Percentiles rank a stretch among this genome's conserved stretches.
phyloP scores from a whole-genome alignment of 2,113 vertebrate genomes.

The Alethe castanea region DNA sequence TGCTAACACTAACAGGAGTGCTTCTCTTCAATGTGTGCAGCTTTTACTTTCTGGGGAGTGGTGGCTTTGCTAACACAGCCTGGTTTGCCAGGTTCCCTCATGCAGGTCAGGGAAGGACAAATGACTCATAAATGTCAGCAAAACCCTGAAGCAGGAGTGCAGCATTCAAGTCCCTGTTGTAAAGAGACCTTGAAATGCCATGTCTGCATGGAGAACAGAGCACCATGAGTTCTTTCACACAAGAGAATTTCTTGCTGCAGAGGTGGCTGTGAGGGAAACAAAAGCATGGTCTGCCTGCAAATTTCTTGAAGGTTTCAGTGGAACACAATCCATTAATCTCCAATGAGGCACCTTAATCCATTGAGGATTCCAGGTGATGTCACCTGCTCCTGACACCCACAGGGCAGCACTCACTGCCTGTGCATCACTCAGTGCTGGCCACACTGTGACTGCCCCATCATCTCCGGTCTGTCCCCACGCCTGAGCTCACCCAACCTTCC shows the following conservation, averaged over 20 bases:
- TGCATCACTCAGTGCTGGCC: background rate
- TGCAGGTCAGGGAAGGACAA: background rate
- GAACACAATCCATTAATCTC: background rate
- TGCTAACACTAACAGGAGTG: background rate
- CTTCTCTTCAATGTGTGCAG: background rate
- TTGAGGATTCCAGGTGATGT: background rate
- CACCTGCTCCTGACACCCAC: background rate
- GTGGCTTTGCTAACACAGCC: background rate
- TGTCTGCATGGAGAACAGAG: background rate
- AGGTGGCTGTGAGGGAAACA: background rate
- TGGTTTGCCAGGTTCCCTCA: background rate
- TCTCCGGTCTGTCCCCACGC: fast-evolving
- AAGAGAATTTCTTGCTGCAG: background rate
- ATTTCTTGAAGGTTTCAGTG: background rate
- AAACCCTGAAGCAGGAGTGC: background rate
- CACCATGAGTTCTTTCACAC: background rate
- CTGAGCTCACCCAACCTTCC: background rate
- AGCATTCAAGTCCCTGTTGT: background rate
- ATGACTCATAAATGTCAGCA: background rate
- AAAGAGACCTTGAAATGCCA: background rate
- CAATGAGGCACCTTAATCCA: background rate
- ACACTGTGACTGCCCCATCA: background rate
- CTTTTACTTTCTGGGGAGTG: background rate
- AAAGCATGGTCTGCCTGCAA: background rate
- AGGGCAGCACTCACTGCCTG: background rate